Evolutionary conservation across 2,888 invertebrate genomes (phyloP).

Genomic region (Adelognathus sp.): DNA sequence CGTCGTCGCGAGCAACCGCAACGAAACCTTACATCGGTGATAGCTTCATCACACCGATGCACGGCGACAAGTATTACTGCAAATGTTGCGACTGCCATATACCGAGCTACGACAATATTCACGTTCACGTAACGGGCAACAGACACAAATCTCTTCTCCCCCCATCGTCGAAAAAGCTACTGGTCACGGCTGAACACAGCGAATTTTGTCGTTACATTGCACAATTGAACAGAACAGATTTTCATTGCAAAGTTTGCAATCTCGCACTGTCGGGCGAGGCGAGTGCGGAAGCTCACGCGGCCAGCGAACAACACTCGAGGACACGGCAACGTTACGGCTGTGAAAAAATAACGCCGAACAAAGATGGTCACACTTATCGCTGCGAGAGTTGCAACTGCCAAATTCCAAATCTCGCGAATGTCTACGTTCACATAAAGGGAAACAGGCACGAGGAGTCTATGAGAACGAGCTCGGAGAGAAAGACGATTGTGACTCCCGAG

Average conservation of each 20-base stretch:
- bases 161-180: no score
- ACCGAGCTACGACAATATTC: not conserved
- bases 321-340: not conserved
- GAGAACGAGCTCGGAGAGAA: no score
- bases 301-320: not conserved
- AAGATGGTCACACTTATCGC: not conserved
- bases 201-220: no score
- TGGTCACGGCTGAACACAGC: no score
- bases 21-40: not conserved
- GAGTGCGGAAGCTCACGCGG: not conserved
- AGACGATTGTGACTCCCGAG: no score
- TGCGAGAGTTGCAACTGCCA: not conserved
- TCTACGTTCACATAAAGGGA: not conserved
- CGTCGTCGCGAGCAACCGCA: no score
- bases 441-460: not conserved
- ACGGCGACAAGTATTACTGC: not conserved
- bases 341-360: not conserved
- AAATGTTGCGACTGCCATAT: constrained; percentile 14
- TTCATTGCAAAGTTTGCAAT: not conserved
- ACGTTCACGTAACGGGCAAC: not conserved
- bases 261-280: not conserved
- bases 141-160: not conserved
- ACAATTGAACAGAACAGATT: not conserved
- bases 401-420: not conserved
- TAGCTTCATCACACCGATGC: not conserved